Evolutionary conservation across 2,888 invertebrate species (phyloP).

Genomic region (Fabriciana adippe): DNA sequence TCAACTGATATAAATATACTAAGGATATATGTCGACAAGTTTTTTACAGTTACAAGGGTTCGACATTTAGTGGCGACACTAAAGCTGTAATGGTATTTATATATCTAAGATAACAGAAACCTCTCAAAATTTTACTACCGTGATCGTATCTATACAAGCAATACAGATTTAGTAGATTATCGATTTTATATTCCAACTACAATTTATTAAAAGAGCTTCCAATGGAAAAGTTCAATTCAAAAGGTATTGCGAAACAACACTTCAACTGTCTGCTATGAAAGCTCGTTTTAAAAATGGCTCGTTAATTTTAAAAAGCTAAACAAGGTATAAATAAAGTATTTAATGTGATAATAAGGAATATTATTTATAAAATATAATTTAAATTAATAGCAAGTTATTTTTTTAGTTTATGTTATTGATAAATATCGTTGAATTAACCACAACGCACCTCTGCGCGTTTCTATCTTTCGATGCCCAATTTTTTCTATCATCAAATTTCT

Average conservation of each 20-base stretch:
- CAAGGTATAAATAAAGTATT: neutral
- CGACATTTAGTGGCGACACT: no score
- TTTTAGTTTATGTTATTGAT: no score
- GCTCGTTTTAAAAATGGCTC: conserved; percentile 2
- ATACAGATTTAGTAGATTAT: neutral
- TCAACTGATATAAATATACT: no score
- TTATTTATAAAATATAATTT: neutral
- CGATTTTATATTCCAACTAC: neutral
- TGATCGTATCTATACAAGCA: neutral
- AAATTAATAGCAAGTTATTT: neutral
- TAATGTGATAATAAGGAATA: neutral
- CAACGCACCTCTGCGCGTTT: no score
- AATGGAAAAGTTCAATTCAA: conserved; percentile 1
- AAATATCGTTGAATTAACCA: no score
- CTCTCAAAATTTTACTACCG: no score
- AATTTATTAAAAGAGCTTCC: neutral
- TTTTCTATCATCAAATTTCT: no score
- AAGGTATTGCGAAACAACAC: neutral
- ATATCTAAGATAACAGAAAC: no score
- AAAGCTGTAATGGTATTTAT: no score
- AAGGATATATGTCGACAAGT: no score
- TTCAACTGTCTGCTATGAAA: conserved; percentile 4
- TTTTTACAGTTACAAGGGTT: no score
- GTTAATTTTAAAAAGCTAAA: neutral
- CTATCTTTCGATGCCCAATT: no score